phyloP scores from a whole-genome alignment of 2,888 invertebrate species.

The Phaedon cochleariae region DNA sequence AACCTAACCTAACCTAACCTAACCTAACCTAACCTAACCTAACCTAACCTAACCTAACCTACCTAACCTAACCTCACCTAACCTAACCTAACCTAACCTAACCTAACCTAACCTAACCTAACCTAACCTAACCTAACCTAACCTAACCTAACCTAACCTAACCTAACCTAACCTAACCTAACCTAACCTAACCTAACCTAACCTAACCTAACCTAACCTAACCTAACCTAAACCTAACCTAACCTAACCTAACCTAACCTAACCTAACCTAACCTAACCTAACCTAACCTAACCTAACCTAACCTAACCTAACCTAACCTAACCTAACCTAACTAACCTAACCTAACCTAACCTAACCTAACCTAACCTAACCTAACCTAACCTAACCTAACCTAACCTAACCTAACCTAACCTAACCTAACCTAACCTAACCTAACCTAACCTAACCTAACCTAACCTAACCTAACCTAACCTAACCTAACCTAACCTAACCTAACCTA shows the following conservation, averaged over 20 bases:
- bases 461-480: neutral
- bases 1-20: constrained; percentile 36
- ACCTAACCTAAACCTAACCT: neutral
- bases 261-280: constrained; percentile 16
- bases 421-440: constrained; percentile 2
- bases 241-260: neutral
- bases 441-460: neutral
- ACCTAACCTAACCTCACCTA: constrained; percentile 27
- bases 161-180: constrained; percentile 7
- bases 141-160: constrained; percentile 22
- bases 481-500: constrained; percentile 12
- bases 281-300: constrained; percentile 14
- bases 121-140: constrained; percentile 32
- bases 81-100: constrained; percentile 34
- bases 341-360: constrained; percentile 3
- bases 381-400: constrained; percentile 14
- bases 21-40: constrained; percentile 29
- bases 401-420: constrained; percentile 14
- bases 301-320: constrained; percentile 4
- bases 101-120: constrained; percentile 32
- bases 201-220: neutral
- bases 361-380: constrained; percentile 9
- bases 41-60: constrained; percentile 30
- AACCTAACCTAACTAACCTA: neutral
- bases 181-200: constrained; percentile 4